phyloP scores from a whole-genome alignment of 2,888 invertebrate genomes.

The Unio pictorum region DNA sequence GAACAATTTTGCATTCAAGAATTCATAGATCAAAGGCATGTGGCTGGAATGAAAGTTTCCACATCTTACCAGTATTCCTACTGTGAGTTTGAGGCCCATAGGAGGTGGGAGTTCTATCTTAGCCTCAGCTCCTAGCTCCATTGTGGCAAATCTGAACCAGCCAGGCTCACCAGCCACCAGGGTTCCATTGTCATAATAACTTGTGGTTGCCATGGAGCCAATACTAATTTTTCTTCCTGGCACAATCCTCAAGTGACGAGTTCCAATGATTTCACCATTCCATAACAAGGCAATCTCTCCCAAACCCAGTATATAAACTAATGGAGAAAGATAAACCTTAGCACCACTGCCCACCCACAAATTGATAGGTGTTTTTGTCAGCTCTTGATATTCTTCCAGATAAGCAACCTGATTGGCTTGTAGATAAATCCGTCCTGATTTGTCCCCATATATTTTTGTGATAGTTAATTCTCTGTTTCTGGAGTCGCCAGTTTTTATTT shows the following conservation, averaged over 20 bases:
- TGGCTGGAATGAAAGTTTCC: too few relatives aligned
- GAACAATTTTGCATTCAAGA: too few relatives aligned
- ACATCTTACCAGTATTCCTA: slow-evolving; percentile 51
- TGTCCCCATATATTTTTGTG: slow-evolving; percentile 46
- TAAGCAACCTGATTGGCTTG: slow-evolving; percentile 34
- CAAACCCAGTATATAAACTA: slow-evolving; percentile 52
- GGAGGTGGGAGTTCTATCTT: slow-evolving; percentile 46
- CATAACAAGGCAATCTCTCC: slow-evolving; percentile 57
- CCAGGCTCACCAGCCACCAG: slow-evolving; percentile 42
- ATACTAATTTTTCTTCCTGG: slow-evolving; percentile 48
- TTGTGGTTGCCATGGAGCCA: slow-evolving; percentile 48
- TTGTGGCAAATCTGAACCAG: slow-evolving; percentile 45
- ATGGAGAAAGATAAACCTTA: slow-evolving; percentile 40
- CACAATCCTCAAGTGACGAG: slow-evolving; percentile 51
- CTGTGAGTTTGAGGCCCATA: slow-evolving; percentile 47
- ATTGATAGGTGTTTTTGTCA: slow-evolving; percentile 48
- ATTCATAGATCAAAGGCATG: too few relatives aligned
- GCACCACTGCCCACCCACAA: slow-evolving; percentile 53
- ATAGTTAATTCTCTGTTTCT: slow-evolving; percentile 22
- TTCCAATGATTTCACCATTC: slow-evolving; percentile 57
- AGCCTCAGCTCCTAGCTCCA: slow-evolving; percentile 51
- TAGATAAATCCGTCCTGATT: slow-evolving; percentile 45
- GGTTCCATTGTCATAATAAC: slow-evolving; percentile 30
- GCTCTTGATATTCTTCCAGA: slow-evolving; percentile 37
- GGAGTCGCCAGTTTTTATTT: slow-evolving; percentile 34